Conservation (phyloP, 1,140 invertebrate species). For the Drosophila tsacasi region DNA sequence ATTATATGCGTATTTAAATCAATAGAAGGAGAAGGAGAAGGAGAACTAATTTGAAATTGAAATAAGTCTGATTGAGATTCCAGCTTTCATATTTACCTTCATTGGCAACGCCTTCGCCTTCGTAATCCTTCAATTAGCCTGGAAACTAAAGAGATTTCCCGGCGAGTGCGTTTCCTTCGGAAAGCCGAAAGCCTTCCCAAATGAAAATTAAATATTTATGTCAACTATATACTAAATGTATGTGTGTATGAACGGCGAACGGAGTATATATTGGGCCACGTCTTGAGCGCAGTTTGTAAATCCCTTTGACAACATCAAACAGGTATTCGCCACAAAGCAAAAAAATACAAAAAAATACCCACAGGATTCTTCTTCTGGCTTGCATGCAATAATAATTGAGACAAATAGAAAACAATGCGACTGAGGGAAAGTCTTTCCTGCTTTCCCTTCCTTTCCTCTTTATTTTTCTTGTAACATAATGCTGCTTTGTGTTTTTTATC, state of each 20-base stretch:
- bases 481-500: conserved; percentile 8
- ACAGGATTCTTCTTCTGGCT: neutral
- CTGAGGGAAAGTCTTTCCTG: neutral
- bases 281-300: conserved; percentile 12
- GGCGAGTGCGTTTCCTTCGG: conserved; percentile 11
- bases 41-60: conserved; percentile 43
- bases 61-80: conserved; percentile 27
- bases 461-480: conserved; percentile 2
- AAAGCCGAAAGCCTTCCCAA: conserved; percentile 15
- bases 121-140: conserved; percentile 47
- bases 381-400: conserved; percentile 21
- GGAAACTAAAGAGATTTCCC: conserved; percentile 25
- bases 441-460: too few species aligned
- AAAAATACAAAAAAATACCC: neutral
- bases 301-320: conserved; percentile 19
- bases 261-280: conserved; percentile 15
- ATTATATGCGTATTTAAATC: conserved; percentile 31
- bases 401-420: conserved; percentile 6
- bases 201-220: conserved; percentile 74
- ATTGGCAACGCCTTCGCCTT: conserved; percentile 1
- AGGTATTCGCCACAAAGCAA: conserved; percentile 6
- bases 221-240: conserved; percentile 15
- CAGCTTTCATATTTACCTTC: conserved; percentile 14
- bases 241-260: too few species aligned
- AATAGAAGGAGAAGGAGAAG: conserved; percentile 22